Evolutionary conservation across 2,113 vertebrate species (phyloP).

Genomic region (Platysternon megacephalum): DNA sequence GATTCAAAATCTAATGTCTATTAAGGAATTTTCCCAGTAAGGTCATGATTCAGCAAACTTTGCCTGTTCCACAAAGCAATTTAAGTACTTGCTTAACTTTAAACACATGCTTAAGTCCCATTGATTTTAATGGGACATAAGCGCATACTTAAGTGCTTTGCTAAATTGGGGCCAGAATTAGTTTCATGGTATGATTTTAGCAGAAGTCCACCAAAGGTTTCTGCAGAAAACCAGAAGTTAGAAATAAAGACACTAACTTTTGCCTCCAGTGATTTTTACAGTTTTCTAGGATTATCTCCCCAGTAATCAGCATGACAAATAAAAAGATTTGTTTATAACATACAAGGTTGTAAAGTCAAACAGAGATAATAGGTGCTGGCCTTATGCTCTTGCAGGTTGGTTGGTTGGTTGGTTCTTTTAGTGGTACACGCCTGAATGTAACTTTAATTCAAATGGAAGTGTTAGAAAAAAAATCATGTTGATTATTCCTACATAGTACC

Average conservation of each 20-base stretch:
- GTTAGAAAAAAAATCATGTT: neutral
- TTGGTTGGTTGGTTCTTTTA: neutral
- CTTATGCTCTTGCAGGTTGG: too few species aligned
- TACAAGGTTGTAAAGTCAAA: neutral
- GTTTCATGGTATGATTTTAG: neutral
- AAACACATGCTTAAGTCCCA: neutral
- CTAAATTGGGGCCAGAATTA: neutral
- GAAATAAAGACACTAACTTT: neutral
- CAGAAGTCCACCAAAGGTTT: neutral
- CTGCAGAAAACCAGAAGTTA: neutral
- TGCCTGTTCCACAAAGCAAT: neutral
- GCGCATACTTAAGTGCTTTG: neutral
- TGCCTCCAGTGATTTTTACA: neutral
- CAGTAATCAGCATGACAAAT: accelerated
- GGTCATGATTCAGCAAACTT: neutral
- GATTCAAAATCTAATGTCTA: neutral
- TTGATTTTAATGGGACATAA: neutral
- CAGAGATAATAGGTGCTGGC: too few species aligned
- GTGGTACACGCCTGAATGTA: neutral
- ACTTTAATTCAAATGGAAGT: neutral
- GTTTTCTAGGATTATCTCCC: accelerated
- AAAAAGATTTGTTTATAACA: neutral
- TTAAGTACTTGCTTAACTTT: neutral
- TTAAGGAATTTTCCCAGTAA: neutral
- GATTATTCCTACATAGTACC: neutral